Conservation (phyloP, 2,797 vertebrate species). For the Cacajao melanocephalus region DNA sequence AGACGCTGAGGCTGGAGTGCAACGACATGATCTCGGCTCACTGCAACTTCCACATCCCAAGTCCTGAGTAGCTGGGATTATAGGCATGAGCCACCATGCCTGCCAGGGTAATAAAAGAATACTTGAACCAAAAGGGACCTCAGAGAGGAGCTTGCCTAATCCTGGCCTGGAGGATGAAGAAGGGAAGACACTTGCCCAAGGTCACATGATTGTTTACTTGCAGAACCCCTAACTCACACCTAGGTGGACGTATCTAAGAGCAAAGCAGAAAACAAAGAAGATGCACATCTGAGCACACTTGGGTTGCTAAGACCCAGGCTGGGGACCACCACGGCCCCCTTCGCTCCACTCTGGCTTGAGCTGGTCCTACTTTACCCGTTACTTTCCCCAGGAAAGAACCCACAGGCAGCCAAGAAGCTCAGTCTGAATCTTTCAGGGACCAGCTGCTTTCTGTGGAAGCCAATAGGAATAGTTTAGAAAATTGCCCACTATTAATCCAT, state of each 20-base stretch:
- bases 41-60: too few species aligned
- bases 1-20: too few species aligned
- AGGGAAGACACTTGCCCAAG: background rate
- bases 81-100: too few species aligned
- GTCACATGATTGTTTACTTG: background rate
- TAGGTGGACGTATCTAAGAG: rapidly evolving
- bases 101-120: background rate
- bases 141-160: background rate
- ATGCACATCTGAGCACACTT: rapidly evolving
- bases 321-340: rapidly evolving
- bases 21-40: too few species aligned
- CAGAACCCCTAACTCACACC: background rate
- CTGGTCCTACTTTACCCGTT: background rate
- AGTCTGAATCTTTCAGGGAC: background rate
- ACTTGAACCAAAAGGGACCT: background rate
- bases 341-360: background rate
- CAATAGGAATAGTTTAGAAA: background rate
- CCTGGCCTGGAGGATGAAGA: background rate
- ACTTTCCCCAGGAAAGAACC: background rate
- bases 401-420: too few species aligned
- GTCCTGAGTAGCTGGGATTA: too few species aligned
- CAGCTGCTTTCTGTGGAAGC: background rate
- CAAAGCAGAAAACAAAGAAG: background rate
- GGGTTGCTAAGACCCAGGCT: background rate
- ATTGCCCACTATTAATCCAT: background rate